These are phyloP conservation scores for Hydropsyche betteni DNA, from an alignment of 2,888 invertebrate species.

Conservation along the genomic window DNA sequence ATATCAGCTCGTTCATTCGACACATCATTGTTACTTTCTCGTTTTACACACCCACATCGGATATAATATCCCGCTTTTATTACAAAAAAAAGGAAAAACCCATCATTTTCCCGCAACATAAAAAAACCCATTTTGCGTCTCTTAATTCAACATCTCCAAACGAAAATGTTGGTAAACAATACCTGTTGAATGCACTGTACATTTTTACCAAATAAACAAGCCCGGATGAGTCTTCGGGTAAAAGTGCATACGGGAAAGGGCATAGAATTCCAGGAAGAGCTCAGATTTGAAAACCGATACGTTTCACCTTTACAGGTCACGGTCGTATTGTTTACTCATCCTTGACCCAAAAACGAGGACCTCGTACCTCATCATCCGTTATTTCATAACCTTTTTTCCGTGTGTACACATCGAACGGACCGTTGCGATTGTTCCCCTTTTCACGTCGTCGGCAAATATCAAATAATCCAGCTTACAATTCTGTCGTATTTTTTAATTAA, in stretches of 20 bases:
- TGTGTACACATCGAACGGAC: too few relatives aligned
- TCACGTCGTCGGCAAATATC: too few relatives aligned
- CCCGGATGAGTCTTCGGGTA: neutral
- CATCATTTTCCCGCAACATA: too few relatives aligned
- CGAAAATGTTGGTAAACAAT: neutral
- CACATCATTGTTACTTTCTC: slow-evolving; percentile 19
- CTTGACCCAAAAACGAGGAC: slow-evolving; percentile 40
- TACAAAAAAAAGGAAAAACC: too few relatives aligned
- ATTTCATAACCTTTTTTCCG: slow-evolving; percentile 1
- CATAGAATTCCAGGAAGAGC: neutral
- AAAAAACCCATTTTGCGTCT: too few relatives aligned
- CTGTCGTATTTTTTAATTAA: too few relatives aligned
- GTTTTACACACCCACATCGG: too few relatives aligned
- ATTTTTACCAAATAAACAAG: neutral
- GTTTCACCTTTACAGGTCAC: slow-evolving; percentile 36
- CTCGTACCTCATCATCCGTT: slow-evolving; percentile 11
- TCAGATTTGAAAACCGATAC: slow-evolving; percentile 20
- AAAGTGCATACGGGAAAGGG: neutral
- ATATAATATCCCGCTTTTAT: too few relatives aligned
- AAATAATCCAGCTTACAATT: too few relatives aligned
- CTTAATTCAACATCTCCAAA: neutral
- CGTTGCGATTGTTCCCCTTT: too few relatives aligned
- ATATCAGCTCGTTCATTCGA: slow-evolving; percentile 17
- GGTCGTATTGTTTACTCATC: slow-evolving; percentile 39
- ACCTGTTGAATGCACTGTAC: slow-evolving; percentile 18